Percentiles rank a stretch among this genome's conserved stretches.
Conservation (phyloP, 2,888 invertebrate genomes). For the Scaptomyza reducta region DNA sequence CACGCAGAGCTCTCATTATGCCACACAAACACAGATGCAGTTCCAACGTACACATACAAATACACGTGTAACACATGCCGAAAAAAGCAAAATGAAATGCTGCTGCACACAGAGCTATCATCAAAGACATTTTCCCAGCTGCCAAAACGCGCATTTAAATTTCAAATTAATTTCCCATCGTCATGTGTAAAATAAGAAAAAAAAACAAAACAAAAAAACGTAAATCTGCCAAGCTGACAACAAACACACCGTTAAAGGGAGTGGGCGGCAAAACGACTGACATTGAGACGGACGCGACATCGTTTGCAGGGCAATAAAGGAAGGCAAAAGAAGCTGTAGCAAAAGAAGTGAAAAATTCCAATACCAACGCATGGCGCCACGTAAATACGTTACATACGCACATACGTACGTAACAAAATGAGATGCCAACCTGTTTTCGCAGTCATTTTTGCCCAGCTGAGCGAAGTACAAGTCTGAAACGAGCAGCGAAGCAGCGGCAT, state of each 20-base stretch:
- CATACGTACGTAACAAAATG: constrained; percentile 33
- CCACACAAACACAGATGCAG: constrained; percentile 36
- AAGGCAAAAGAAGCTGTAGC: constrained; percentile 19
- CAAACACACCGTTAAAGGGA: constrained; percentile 5
- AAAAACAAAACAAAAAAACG: constrained; percentile 17
- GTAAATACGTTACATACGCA: constrained; percentile 36
- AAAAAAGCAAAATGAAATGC: constrained; percentile 36
- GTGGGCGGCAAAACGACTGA: not conserved
- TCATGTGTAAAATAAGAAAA: constrained; percentile 47
- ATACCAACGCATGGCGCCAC: constrained; percentile 42
- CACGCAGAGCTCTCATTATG: constrained; percentile 51
- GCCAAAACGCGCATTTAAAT: constrained; percentile 74
- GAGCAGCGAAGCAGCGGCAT: constrained; percentile 56
- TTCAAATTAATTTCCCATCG: constrained; percentile 77
- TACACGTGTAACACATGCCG: constrained; percentile 45
- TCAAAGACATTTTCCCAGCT: constrained; percentile 64
- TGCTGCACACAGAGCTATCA: constrained; percentile 39
- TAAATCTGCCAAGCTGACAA: constrained; percentile 71
- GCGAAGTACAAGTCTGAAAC: constrained; percentile 6
- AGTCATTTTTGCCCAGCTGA: constrained; percentile 35
- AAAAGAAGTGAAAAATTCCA: constrained; percentile 58
- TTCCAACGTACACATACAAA: constrained; percentile 9
- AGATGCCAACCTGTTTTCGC: constrained; percentile 56
- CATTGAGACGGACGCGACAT: constrained; percentile 29
- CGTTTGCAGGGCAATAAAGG: constrained; percentile 56